Conservation (phyloP, 2,888 invertebrate genomes). For the Parnassius apollo region DNA sequence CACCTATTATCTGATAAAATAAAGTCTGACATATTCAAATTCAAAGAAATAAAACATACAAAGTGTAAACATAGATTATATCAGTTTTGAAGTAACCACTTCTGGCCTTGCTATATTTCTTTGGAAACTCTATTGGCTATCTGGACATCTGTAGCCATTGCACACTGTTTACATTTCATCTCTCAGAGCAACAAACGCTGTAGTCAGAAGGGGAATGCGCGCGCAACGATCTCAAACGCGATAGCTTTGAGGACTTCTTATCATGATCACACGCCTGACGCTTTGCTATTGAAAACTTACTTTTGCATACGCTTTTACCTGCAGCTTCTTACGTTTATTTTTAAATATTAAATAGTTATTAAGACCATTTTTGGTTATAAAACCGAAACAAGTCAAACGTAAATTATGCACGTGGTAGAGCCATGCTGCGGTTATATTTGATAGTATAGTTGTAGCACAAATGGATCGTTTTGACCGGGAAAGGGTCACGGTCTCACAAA, state of each 20-base stretch:
- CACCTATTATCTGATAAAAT: background rate
- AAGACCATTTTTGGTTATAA: background rate
- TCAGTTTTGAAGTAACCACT: conserved; percentile 30
- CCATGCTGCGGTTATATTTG: no score
- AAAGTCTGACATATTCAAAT: background rate
- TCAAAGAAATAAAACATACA: no score
- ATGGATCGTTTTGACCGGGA: no score
- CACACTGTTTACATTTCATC: conserved; percentile 77
- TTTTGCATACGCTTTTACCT: conserved; percentile 39
- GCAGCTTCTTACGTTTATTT: background rate
- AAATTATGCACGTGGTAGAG: no score
- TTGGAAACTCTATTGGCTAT: conserved; percentile 69
- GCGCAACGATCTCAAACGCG: conserved; percentile 69
- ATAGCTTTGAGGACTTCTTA: conserved; percentile 70
- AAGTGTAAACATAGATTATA: background rate
- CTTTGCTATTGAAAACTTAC: conserved; percentile 39
- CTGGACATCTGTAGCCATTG: conserved; percentile 76
- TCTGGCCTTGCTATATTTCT: conserved; percentile 46
- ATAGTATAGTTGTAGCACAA: no score
- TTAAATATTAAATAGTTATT: background rate
- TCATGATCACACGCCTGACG: conserved; percentile 49
- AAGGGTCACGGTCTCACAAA: no score
- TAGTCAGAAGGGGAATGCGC: conserved; percentile 57
- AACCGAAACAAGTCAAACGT: background rate
- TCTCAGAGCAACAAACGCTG: conserved; percentile 70